Conservation (phyloP, 2,797 vertebrate genomes). For the Eutrigla gurnardus region DNA sequence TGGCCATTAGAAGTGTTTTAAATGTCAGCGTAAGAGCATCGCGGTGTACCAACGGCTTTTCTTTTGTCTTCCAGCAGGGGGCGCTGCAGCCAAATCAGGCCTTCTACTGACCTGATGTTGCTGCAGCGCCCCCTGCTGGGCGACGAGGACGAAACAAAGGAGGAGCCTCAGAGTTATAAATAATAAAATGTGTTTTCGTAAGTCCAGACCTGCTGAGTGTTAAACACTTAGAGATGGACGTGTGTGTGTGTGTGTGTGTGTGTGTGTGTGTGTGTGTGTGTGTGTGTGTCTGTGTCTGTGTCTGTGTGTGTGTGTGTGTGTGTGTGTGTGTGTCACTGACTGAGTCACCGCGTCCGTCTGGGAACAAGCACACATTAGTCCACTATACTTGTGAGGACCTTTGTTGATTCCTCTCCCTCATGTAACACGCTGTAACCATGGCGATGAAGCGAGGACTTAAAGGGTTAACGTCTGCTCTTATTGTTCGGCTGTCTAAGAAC, state of each 20-base stretch:
- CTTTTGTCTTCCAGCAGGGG: too few species aligned
- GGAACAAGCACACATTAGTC: not conserved
- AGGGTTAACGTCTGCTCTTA: not conserved
- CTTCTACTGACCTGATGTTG: not conserved
- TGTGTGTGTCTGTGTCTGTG: too few species aligned
- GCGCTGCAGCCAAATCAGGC: too few species aligned
- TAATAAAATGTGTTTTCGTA: constrained; percentile 45
- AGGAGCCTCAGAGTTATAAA: constrained; percentile 31
- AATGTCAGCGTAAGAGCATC: too few species aligned
- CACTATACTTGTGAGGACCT: constrained; percentile 2
- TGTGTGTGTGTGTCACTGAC: constrained; percentile 20
- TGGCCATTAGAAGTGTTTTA: too few species aligned
- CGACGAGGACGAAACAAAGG: constrained; percentile 13
- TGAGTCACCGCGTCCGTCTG: constrained; percentile 41
- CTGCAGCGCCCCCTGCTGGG: constrained; percentile 10
- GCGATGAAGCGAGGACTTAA: not conserved
- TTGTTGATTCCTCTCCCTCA: not conserved
- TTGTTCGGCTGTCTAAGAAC: too few species aligned
- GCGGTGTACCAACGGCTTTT: too few species aligned
- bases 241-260: constrained; percentile 15
- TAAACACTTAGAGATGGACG: constrained; percentile 47
- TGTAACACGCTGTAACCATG: not conserved
- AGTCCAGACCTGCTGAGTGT: too few species aligned
- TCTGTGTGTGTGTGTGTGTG: constrained; percentile 28
- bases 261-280: constrained; percentile 30